Conservation (phyloP, 35 echinoderm and acorn worm genomes). For the Ophiothrix spiculata region DNA sequence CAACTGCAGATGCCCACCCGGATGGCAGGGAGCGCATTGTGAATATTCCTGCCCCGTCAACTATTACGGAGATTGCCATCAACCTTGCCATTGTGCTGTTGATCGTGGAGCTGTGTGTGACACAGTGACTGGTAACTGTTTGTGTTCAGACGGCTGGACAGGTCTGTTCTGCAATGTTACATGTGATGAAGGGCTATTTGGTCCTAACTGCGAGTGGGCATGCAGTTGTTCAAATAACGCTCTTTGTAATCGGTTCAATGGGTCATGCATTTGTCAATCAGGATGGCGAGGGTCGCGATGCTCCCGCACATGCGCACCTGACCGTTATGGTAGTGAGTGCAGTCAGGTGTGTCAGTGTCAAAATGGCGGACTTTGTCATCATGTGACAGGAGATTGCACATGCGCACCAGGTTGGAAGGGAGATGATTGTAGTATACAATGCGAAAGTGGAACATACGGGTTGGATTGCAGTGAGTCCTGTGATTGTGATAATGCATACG, state of each 20-base stretch:
- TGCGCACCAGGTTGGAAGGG: slow-evolving; percentile 74
- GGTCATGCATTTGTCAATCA: slow-evolving; percentile 39
- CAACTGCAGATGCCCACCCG: slow-evolving; percentile 33
- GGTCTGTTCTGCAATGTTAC: background rate
- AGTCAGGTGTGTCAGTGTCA: slow-evolving; percentile 37
- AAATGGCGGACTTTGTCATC: slow-evolving; percentile 61
- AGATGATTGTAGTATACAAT: slow-evolving; percentile 36
- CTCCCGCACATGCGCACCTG: slow-evolving; percentile 33
- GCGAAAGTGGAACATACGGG: slow-evolving; percentile 63
- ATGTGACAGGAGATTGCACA: slow-evolving; percentile 45
- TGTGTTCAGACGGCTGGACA: slow-evolving; percentile 36
- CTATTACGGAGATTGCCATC: slow-evolving; percentile 59
- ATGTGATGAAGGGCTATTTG: background rate
- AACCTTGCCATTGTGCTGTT: slow-evolving; percentile 42
- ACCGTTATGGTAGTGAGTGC: slow-evolving; percentile 65
- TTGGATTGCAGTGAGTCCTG: slow-evolving; percentile 43
- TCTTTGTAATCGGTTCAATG: slow-evolving; percentile 36
- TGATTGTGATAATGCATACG: slow-evolving; percentile 47
- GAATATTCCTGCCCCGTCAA: slow-evolving; percentile 38
- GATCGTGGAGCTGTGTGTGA: slow-evolving; percentile 50
- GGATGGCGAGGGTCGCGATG: slow-evolving; percentile 59
- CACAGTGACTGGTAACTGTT: slow-evolving; percentile 37
- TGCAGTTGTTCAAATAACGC: slow-evolving; percentile 35
- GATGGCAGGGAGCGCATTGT: slow-evolving; percentile 60
- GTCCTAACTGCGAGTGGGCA: slow-evolving; percentile 40